Conservation (phyloP, 2,113 vertebrate genomes). For the Catharus bicknelli region DNA sequence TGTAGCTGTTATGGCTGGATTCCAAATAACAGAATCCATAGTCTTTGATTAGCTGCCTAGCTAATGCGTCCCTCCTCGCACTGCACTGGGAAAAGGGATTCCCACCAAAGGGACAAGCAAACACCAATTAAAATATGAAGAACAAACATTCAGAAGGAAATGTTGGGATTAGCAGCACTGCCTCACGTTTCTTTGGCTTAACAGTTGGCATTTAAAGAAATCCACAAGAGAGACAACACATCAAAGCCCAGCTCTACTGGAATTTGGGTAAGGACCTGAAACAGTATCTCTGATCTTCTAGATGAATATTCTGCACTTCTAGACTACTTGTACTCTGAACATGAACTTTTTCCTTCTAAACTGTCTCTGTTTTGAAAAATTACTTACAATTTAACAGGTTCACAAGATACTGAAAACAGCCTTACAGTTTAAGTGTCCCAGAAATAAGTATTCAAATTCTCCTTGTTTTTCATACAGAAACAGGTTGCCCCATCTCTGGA, state of each 20-base stretch:
- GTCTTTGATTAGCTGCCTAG: neutral
- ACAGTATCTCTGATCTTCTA: neutral
- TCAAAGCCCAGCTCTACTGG: neutral
- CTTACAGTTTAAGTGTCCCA: neutral
- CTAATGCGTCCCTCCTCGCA: accelerated
- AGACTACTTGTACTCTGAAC: neutral
- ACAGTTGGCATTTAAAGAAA: neutral
- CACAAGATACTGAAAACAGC: neutral
- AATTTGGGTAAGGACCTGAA: neutral
- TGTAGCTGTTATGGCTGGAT: neutral
- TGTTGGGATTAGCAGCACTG: neutral
- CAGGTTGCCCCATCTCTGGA: neutral
- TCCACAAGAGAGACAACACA: neutral
- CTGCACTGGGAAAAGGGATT: neutral
- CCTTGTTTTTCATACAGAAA: neutral
- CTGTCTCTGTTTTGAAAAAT: neutral
- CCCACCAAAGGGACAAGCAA: neutral
- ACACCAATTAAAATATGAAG: neutral
- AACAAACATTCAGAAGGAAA: neutral
- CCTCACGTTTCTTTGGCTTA: neutral
- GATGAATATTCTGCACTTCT: neutral
- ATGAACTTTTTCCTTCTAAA: neutral
- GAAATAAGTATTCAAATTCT: neutral
- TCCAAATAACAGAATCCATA: neutral
- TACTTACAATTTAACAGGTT: neutral